phyloP scores from a whole-genome alignment of 2,888 invertebrate genomes.

The Celastrina argiolus region DNA sequence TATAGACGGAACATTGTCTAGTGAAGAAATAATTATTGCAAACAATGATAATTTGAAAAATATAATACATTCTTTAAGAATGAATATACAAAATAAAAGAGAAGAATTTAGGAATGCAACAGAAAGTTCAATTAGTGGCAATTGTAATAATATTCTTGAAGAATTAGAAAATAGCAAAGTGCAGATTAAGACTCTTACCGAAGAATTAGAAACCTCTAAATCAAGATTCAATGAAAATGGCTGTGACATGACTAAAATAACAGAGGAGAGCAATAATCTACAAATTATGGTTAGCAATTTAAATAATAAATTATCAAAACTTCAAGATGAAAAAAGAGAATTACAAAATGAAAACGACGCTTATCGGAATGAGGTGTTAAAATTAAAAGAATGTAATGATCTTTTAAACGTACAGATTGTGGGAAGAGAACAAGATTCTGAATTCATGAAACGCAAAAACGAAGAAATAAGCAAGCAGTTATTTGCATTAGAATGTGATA shows the following conservation, averaged over 20 bases:
- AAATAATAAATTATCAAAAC: conserved; percentile 37
- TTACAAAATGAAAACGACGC: conserved; percentile 34
- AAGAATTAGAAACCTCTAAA: conserved; percentile 41
- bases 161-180: conserved; percentile 42
- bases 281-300: conserved; percentile 38
- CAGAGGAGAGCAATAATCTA: conserved; percentile 40
- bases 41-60: conserved; percentile 66
- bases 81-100: conserved; percentile 45
- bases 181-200: conserved; percentile 40
- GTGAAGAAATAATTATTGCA: conserved; percentile 56
- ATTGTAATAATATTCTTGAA: conserved; percentile 31
- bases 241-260: conserved; percentile 41
- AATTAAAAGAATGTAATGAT: conserved; percentile 41
- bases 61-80: conserved; percentile 55
- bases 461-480: conserved; percentile 38
- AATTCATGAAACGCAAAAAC: conserved; percentile 38
- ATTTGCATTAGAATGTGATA: conserved; percentile 38
- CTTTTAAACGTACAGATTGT: conserved; percentile 36
- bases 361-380: conserved; percentile 33
- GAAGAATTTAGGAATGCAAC: conserved; percentile 49
- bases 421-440: conserved; percentile 38
- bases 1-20: conserved; percentile 53
- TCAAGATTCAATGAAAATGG: conserved; percentile 41
- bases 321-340: conserved; percentile 30
- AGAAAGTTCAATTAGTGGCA: conserved; percentile 27